Conservation (phyloP, 2,888 invertebrate species). For the Diarsia mendica region DNA sequence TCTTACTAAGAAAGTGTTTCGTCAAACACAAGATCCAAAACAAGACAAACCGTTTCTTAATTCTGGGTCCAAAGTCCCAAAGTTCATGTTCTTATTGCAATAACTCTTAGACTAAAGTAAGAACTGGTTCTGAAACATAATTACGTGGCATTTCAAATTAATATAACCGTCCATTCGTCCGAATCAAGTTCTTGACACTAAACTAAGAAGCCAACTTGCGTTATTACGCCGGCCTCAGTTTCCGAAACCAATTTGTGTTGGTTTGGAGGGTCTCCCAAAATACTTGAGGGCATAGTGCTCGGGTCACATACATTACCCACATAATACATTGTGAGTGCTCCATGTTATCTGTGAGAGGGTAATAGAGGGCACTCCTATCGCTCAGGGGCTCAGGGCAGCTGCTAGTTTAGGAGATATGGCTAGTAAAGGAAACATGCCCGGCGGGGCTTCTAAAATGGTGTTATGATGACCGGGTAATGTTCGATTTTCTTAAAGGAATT, state of each 20-base stretch:
- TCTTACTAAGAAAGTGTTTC: neutral
- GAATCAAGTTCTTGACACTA: conserved; percentile 32
- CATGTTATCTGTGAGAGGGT: conserved; percentile 66
- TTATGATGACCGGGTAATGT: conserved; percentile 46
- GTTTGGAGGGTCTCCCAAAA: conserved; percentile 40
- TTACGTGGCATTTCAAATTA: neutral
- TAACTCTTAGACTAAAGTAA: neutral
- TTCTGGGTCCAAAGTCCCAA: too few species aligned
- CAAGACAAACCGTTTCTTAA: too few species aligned
- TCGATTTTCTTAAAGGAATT: conserved; percentile 7
- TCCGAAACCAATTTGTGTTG: conserved; percentile 47
- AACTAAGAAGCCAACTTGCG: conserved; percentile 20
- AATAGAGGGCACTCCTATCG: conserved; percentile 66
- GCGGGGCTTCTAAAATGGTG: conserved; percentile 37
- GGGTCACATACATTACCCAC: conserved; percentile 63
- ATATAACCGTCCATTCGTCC: conserved; percentile 19
- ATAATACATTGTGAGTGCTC: conserved; percentile 65
- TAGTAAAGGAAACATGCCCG: conserved; percentile 49
- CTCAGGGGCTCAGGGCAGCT: conserved; percentile 62
- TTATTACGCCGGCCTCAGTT: conserved; percentile 22
- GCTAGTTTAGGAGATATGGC: conserved; percentile 60
- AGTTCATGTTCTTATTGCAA: neutral
- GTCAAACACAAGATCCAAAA: neutral
- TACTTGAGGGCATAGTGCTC: conserved; percentile 36
- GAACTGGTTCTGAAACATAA: neutral